Evolutionary conservation across 2,113 vertebrate genomes (phyloP).

Genomic region (Protobothrops flavoviridis): DNA sequence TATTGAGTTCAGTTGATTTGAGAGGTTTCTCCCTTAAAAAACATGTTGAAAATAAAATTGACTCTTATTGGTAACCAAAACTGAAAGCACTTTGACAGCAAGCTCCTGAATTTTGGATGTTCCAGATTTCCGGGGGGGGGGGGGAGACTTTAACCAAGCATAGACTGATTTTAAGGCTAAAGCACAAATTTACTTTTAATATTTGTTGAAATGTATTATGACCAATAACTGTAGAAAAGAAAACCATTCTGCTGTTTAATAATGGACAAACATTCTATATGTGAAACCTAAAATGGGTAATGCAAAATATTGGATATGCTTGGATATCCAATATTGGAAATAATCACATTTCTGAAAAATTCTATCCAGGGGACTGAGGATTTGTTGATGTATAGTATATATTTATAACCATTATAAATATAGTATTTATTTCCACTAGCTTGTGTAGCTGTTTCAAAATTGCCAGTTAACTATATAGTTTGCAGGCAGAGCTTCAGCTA

Average conservation of each 20-base stretch:
- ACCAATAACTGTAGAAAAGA: background rate
- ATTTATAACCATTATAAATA: background rate
- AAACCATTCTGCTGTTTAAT: background rate
- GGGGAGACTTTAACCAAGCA: background rate
- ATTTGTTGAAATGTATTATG: background rate
- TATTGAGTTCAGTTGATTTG: background rate
- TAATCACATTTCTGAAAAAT: background rate
- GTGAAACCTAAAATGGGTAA: background rate
- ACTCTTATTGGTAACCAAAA: background rate
- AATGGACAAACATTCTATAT: background rate
- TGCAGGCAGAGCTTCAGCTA: background rate
- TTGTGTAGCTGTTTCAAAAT: background rate
- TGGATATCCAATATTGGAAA: background rate
- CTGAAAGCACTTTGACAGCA: background rate
- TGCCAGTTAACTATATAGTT: background rate
- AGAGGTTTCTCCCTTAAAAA: background rate
- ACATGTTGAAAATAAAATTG: background rate
- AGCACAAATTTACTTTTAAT: background rate
- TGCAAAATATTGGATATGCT: background rate
- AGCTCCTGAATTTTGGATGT: background rate
- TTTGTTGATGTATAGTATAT: background rate
- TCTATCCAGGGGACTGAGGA: background rate
- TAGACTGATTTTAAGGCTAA: conserved; percentile 17
- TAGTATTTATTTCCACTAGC: background rate
- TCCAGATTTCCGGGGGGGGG: background rate